Conservation (phyloP, 2,113 vertebrate species). For the Phocoena phocoena region DNA sequence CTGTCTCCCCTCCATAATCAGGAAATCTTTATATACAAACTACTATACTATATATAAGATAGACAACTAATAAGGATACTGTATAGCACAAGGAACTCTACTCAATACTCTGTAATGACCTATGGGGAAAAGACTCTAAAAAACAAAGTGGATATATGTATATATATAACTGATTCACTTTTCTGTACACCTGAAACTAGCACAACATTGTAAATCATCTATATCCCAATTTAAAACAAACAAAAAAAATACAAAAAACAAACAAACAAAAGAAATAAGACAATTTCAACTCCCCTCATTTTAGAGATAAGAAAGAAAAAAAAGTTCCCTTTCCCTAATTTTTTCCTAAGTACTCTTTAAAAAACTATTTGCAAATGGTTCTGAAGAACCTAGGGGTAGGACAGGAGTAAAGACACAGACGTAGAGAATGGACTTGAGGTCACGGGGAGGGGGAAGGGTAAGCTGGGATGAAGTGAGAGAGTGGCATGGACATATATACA, state of each 20-base stretch:
- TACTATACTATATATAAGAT: not conserved
- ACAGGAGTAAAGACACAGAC: too few relatives aligned
- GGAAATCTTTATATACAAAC: not conserved
- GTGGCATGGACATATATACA: too few relatives aligned
- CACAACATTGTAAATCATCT: not conserved
- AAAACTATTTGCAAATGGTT: not conserved
- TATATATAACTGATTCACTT: not conserved
- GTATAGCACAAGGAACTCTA: not conserved
- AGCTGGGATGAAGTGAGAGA: too few relatives aligned
- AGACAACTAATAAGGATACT: not conserved
- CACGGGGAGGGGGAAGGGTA: too few relatives aligned
- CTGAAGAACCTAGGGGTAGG: too few relatives aligned
- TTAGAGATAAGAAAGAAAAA: slow-evolving; percentile 33
- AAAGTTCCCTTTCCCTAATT: slow-evolving; percentile 52
- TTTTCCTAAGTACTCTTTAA: slow-evolving; percentile 40
- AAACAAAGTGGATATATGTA: not conserved
- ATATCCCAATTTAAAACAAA: not conserved
- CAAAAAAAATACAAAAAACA: not conserved
- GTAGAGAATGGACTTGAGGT: too few relatives aligned
- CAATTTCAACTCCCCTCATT: slow-evolving; percentile 14
- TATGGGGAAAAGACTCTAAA: not conserved
- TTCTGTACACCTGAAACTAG: not conserved
- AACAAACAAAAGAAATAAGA: not conserved
- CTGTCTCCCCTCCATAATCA: not conserved
- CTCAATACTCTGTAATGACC: not conserved